Base-by-base conservation (phyloP, 2,113 vertebrate genomes). In the Pterocles burchelli region DNA sequence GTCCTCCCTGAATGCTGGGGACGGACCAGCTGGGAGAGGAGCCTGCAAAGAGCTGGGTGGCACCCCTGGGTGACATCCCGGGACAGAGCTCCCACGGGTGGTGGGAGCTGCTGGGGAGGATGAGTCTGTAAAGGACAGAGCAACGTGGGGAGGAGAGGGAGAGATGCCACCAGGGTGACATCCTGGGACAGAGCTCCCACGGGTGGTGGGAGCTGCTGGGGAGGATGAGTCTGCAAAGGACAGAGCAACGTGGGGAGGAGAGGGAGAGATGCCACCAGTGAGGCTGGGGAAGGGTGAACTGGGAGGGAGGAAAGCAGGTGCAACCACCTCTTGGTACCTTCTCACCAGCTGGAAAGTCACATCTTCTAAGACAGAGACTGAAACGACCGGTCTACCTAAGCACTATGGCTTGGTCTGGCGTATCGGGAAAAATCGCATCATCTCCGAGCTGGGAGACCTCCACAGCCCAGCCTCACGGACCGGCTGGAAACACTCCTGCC, bases 401-500 rank as follows among this genome's bases (percentile, higher is more conserved):
- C n/a, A 61, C 6, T 45, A n/a, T 0, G 0, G 41, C 49, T 34
- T 19, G 49, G 38, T 6, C 41, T 18, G 34, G 26, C 5, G 0
- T 3, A 31, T 1, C 0, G 0, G 24, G 34, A 18, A 22, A 68
- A 74, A 51, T 8, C 1, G 3, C 31, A 26, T 28, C 29, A 2
- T 1, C 6, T 6, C 33, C 68, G 29, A 65, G 82, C 57, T 17
- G 71, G 57, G 55, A 43, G 43, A 54, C 7, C 10, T 49, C 38
- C 48, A 3, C 2, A 19, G 1, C 10, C 18, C 52, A 70, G 29
- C 33, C 18, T 11, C 31, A 62, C 46, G 65, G 20, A 26, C 3
- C 43, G 3, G 7, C 17, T 24, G 80, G 76, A 19, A 34, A 9
- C 0, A 2, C 25, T 71, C 51, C 31, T 25, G 45, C 36, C 51